These are phyloP conservation scores for Mizuhopecten yessoensis DNA, from an alignment of 1,140 invertebrate species.

Conservation along the genomic window DNA sequence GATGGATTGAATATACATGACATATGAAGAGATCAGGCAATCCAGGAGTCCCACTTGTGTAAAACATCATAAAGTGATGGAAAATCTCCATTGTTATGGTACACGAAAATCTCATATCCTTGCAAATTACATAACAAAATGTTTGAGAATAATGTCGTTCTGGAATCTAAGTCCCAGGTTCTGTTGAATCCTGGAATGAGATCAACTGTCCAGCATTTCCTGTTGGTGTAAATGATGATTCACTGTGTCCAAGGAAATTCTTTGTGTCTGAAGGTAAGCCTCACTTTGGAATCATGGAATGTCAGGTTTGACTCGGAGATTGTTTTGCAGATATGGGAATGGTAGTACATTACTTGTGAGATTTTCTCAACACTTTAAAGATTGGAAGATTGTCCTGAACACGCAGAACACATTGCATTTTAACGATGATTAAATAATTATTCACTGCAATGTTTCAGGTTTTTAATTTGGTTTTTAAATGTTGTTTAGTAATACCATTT, in stretches of 20 bases:
- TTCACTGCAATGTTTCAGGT: conserved; percentile 59
- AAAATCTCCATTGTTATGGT: not conserved
- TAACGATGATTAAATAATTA: not conserved
- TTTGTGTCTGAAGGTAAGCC: not conserved
- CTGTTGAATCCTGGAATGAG: not conserved
- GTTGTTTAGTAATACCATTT: conserved; percentile 73
- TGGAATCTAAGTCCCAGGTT: not conserved
- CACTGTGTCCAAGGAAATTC: not conserved
- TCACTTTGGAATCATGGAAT: not conserved
- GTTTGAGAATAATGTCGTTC: not conserved
- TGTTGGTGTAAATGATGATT: not conserved
- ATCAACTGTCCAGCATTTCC: not conserved
- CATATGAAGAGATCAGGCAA: not conserved
- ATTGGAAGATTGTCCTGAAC: not conserved
- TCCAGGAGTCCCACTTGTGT: not conserved
- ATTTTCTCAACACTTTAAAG: not conserved
- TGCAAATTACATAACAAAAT: not conserved
- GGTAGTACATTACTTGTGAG: not conserved
- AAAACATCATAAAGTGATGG: not conserved
- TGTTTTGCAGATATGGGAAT: conserved; percentile 5
- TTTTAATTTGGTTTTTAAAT: conserved; percentile 71
- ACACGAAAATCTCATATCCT: not conserved
- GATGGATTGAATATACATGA: not conserved
- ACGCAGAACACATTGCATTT: not conserved
- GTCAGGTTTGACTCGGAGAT: not conserved